Evolutionary conservation across 1,140 invertebrate genomes (phyloP).

Genomic region (Lamellibrachia luymesi): DNA sequence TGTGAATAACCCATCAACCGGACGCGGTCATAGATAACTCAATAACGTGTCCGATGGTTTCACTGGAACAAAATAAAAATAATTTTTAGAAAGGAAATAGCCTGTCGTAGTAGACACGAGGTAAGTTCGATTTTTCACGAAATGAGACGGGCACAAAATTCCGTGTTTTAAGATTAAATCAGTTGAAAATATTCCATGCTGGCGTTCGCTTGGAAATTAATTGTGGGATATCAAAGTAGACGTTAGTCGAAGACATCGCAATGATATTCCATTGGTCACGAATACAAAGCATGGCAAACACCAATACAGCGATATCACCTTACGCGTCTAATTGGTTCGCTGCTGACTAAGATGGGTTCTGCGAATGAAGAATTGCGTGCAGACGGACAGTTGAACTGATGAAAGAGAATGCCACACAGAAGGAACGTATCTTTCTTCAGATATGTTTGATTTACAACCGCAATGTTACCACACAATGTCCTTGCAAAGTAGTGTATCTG

Average conservation of each 20-base stretch:
- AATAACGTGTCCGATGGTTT: too few species aligned
- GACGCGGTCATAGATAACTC: too few species aligned
- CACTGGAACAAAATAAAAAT: too few species aligned
- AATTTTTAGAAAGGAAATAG: too few species aligned
- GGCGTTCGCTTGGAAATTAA: background rate
- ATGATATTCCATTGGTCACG: background rate
- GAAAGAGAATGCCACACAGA: background rate
- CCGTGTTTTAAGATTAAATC: too few species aligned
- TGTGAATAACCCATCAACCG: too few species aligned
- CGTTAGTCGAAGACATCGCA: background rate
- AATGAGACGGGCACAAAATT: too few species aligned
- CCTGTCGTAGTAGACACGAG: too few species aligned
- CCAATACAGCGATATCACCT: background rate
- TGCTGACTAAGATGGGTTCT: background rate
- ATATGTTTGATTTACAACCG: background rate
- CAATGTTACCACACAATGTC: background rate
- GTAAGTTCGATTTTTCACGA: too few species aligned
- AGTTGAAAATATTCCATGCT: too few species aligned
- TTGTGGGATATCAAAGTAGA: background rate
- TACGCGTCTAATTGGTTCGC: background rate
- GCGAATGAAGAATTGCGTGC: background rate
- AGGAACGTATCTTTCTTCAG: background rate
- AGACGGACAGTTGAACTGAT: background rate
- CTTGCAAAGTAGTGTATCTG: too few species aligned
- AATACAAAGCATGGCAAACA: background rate